Evolutionary conservation across 2,113 vertebrate genomes (phyloP).

Genomic region (Crotalus tigris): DNA sequence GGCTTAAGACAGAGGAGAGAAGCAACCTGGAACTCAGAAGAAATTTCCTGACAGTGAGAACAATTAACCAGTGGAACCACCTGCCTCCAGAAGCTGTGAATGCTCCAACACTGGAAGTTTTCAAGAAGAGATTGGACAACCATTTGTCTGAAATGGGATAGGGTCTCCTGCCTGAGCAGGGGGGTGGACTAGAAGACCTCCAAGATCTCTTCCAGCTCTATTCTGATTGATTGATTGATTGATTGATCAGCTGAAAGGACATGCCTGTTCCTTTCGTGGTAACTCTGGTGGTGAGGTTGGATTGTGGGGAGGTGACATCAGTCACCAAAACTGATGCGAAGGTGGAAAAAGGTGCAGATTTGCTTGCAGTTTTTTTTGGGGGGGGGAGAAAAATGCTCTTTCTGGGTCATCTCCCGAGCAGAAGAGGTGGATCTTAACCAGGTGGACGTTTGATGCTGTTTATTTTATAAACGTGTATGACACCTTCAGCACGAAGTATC

Average conservation of each 20-base stretch:
- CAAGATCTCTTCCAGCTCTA: too few relatives aligned
- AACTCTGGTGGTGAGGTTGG: neutral
- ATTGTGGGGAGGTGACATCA: neutral
- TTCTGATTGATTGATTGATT: too few relatives aligned
- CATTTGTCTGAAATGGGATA: neutral
- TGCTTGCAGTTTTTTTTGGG: neutral
- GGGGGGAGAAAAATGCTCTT: neutral
- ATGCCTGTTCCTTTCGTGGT: neutral
- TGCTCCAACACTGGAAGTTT: neutral
- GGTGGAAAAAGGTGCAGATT: neutral
- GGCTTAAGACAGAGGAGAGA: neutral
- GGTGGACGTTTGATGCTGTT: neutral
- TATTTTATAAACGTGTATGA: neutral
- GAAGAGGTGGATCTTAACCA: neutral
- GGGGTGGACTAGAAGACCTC: neutral
- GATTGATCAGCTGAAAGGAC: neutral
- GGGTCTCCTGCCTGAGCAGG: too few relatives aligned
- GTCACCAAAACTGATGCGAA: neutral
- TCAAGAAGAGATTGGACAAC: neutral
- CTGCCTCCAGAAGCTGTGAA: neutral
- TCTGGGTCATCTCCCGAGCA: neutral
- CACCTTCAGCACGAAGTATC: neutral
- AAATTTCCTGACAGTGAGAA: neutral
- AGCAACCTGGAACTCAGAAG: neutral
- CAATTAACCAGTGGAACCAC: neutral